Evolutionary conservation across 2,797 vertebrate species (phyloP).

Genomic region (Clarias fuscus): DNA sequence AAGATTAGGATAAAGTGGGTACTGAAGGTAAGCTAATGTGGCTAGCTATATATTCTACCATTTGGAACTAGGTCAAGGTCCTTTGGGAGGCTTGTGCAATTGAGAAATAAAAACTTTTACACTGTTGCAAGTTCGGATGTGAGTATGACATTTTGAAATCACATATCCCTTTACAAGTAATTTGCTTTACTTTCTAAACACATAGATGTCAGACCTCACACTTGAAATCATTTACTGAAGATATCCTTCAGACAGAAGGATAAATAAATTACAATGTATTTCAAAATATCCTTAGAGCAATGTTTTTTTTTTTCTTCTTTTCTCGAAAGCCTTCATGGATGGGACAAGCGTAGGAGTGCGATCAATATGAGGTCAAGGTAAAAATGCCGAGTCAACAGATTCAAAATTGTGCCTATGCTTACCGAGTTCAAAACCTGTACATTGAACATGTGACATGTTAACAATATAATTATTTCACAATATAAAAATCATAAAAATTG

Average conservation of each 20-base stretch:
- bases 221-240: too few species aligned
- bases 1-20: neutral
- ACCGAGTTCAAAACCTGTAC: too few species aligned
- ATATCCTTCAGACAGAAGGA: too few species aligned
- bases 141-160: neutral
- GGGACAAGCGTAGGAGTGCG: conserved; percentile 2
- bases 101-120: neutral
- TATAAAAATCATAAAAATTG: neutral
- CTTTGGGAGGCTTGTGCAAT: neutral
- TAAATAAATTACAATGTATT: neutral
- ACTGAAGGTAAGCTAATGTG: neutral
- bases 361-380: neutral
- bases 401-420: neutral
- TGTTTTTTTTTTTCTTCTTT: too few species aligned
- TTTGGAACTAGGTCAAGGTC: neutral
- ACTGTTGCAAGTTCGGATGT: neutral
- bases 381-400: neutral
- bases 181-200: neutral
- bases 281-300: neutral
- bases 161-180: neutral
- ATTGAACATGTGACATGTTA: neutral
- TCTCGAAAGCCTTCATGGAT: neutral
- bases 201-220: too few species aligned
- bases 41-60: neutral
- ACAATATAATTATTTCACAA: neutral